Evolutionary conservation across 2,113 vertebrate genomes (phyloP), one percentile per base, ranked within the genome.

Genomic region (Melospiza georgiana): DNA sequence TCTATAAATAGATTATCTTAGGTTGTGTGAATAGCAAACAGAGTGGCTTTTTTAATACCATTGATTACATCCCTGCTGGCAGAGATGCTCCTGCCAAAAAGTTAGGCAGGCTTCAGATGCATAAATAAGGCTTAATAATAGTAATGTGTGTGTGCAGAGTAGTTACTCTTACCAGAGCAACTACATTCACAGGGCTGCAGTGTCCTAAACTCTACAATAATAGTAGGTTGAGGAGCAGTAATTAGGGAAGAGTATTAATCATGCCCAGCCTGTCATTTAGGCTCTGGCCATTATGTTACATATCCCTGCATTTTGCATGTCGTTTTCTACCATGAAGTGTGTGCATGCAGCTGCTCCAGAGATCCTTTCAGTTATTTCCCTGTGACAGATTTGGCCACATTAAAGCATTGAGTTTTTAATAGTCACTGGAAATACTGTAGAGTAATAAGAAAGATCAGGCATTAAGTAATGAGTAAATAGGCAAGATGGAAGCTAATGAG

Each of bases 401-500:
- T 89, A 97, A 98, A 95, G 96, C 98, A 97, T 97, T 98, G 97
- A 98, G 97, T 96, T 98, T 96, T 81, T 97, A 91, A 97, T 98
- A 95, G 97, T 97, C 94, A 25, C 93, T 95, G 90, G 97, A 96
- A 96, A 98, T 97, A 96, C 96, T 92, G 96, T 94, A 97, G 97
- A 81, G 96, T 90, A 96, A 87, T 94, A 96, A 95, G 97, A 89
- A 97, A 96, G 97, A 97, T 96, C 84, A 95, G 96, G 91, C 97
- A 96, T 83, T 92, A 97, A 97, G 97, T 96, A 98, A 98, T 97
- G 97, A 97, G 97, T 97, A 97, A 97, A 95, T 94, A 95, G 97
- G 95, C 97, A 97, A 96, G 97, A 98, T 97, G 98, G 96, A 97
- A 95, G 95, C 97, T 98, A 98, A 98, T 98, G 97, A 98, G 97